phyloP scores from a whole-genome alignment of 2,113 vertebrate species.

The Bettongia penicillata region DNA sequence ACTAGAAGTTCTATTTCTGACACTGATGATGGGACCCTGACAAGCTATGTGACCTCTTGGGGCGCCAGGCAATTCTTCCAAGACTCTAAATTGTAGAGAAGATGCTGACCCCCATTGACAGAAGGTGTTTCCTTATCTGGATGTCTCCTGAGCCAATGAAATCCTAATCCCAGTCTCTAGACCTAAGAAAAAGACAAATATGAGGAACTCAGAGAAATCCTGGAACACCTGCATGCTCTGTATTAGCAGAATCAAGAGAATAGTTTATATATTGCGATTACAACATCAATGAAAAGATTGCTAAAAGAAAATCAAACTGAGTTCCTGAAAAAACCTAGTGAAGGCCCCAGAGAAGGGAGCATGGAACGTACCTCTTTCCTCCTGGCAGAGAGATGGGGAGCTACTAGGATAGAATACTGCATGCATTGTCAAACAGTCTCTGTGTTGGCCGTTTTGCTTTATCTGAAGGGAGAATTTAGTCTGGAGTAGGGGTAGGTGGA shows the following conservation, averaged over 20 bases:
- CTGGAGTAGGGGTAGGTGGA: background rate
- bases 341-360: background rate
- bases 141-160: background rate
- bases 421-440: background rate
- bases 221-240: background rate
- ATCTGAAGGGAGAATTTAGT: background rate
- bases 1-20: background rate
- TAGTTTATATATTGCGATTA: rapidly evolving
- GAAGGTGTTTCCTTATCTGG: background rate
- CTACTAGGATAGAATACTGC: background rate
- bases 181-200: background rate
- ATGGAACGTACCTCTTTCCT: background rate
- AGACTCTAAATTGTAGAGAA: background rate
- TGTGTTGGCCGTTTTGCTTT: background rate
- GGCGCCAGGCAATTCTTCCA: background rate
- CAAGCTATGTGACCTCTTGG: background rate
- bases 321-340: background rate
- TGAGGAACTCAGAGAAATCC: background rate
- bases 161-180: background rate
- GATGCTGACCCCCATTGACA: background rate
- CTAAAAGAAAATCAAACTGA: background rate
- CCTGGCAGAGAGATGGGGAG: background rate
- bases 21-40: background rate
- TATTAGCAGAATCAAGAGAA: background rate
- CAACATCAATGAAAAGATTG: background rate